Evolutionary conservation across 2,113 vertebrate species (phyloP).

Genomic region (Odontesthes bonariensis): DNA sequence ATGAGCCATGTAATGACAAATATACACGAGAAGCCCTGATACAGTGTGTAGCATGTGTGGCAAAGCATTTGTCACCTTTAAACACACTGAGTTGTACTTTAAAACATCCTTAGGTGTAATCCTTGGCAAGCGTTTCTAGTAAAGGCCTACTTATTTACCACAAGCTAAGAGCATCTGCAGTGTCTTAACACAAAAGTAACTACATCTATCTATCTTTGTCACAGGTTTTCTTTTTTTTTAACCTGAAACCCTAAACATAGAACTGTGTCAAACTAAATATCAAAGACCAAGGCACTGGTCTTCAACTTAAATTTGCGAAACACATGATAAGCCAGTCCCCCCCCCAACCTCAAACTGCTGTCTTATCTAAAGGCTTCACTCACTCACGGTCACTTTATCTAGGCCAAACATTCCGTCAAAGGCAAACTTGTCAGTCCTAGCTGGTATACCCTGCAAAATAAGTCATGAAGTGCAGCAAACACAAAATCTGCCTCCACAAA

Average conservation of each 20-base stretch:
- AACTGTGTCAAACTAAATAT: background rate
- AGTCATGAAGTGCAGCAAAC: background rate
- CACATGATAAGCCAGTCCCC: background rate
- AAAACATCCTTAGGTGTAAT: background rate
- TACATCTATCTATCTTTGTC: background rate
- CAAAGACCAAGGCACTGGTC: background rate
- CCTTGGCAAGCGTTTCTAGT: constrained; percentile 2
- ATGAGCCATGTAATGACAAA: background rate
- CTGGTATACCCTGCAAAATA: background rate
- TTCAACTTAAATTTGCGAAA: background rate
- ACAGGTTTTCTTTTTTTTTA: background rate
- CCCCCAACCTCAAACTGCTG: background rate
- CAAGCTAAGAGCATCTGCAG: background rate
- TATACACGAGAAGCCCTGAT: constrained; percentile 8
- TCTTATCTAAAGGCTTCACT: constrained; percentile 65
- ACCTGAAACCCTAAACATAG: background rate
- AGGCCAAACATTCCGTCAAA: constrained; percentile 14
- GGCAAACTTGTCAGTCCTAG: background rate
- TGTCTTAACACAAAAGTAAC: constrained; percentile 4
- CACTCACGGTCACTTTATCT: constrained; percentile 66
- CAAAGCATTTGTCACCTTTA: background rate
- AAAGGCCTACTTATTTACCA: background rate
- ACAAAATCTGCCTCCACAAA: background rate
- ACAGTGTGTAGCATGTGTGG: background rate
- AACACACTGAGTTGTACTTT: background rate